Percentiles rank a stretch among this genome's conserved stretches.
These are phyloP conservation scores for Dendronephthya gigantea DNA, from an alignment of 64 coral and sea anemone species.

Conservation along the genomic window DNA sequence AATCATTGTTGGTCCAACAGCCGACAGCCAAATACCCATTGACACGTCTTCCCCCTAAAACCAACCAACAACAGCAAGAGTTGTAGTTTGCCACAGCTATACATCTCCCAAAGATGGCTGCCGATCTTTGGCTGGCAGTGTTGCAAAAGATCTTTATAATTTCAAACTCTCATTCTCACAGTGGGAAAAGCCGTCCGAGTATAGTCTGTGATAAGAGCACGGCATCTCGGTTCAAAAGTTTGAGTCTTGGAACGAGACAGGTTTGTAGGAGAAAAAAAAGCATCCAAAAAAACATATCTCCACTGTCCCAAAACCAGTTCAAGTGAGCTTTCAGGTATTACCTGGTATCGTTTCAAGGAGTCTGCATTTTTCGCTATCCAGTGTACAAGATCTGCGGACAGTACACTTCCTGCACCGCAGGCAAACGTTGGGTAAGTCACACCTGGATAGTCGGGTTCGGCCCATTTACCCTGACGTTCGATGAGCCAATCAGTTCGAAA, in stretches of 20 bases:
- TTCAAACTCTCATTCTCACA: too few species aligned
- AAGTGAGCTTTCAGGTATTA: not conserved
- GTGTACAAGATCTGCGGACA: slow-evolving; percentile 82
- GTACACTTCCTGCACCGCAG: slow-evolving; percentile 75
- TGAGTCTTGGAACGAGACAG: too few species aligned
- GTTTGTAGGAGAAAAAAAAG: too few species aligned
- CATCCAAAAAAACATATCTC: too few species aligned
- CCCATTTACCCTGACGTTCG: slow-evolving; percentile 85
- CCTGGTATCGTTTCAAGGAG: slow-evolving; percentile 65
- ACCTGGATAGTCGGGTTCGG: slow-evolving; percentile 61
- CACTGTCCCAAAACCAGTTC: not conserved
- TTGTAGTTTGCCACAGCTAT: too few species aligned
- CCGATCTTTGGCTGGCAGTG: too few species aligned
- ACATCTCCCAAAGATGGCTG: too few species aligned
- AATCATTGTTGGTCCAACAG: slow-evolving; percentile 56
- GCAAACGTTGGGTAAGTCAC: slow-evolving; percentile 82
- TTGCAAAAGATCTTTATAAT: too few species aligned
- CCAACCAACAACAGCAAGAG: too few species aligned
- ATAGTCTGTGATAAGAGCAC: too few species aligned
- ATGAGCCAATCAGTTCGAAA: slow-evolving; percentile 87
- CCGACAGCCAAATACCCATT: slow-evolving; percentile 86
- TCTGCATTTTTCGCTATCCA: slow-evolving; percentile 76
- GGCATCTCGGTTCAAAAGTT: too few species aligned
- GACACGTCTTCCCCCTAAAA: slow-evolving; percentile 92
- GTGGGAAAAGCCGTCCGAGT: too few species aligned